A percentile compares a stretch with the other conserved stretches of the same genome.
phyloP scores from a whole-genome alignment of 2,888 invertebrate species.

The Euclidia mi region DNA sequence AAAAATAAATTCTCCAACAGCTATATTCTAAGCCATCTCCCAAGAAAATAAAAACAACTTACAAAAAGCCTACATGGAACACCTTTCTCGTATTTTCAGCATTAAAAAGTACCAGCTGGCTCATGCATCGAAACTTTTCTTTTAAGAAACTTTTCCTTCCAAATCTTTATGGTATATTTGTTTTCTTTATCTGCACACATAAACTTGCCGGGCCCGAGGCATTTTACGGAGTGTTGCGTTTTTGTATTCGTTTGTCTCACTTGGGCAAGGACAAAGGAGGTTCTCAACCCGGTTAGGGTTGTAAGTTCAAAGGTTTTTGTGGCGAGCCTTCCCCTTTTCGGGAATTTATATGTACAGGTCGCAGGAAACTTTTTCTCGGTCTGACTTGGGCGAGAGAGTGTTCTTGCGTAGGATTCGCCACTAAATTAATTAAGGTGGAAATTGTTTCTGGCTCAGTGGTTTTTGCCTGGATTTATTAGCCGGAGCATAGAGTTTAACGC shows the following conservation, averaged over 20 bases:
- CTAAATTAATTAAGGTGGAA: too few species aligned
- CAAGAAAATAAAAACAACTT: neutral
- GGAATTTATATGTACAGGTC: too few species aligned
- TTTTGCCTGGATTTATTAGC: too few species aligned
- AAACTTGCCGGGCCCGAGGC: conserved; percentile 46
- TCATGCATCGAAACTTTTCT: conserved; percentile 19
- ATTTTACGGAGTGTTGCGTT: conserved; percentile 56
- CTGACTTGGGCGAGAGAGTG: too few species aligned
- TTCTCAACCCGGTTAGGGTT: conserved; percentile 40
- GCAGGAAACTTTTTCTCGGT: too few species aligned
- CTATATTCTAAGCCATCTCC: neutral
- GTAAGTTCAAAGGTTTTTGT: conserved; percentile 6
- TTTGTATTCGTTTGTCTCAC: conserved; percentile 57
- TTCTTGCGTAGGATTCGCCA: too few species aligned
- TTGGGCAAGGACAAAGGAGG: conserved; percentile 47
- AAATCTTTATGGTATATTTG: conserved; percentile 40
- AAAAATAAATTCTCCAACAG: too few species aligned
- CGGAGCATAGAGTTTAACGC: too few species aligned
- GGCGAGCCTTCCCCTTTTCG: too few species aligned
- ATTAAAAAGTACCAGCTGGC: conserved; percentile 1
- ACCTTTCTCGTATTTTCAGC: conserved; percentile 11
- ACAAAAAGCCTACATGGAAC: conserved; percentile 5
- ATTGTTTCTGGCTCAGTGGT: too few species aligned
- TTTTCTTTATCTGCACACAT: conserved; percentile 36
- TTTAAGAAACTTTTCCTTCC: conserved; percentile 23